Evolutionary conservation across 2,113 vertebrate genomes (phyloP), one percentile per base, ranked within the genome.

Genomic region (Rhinogobius similis): DNA sequence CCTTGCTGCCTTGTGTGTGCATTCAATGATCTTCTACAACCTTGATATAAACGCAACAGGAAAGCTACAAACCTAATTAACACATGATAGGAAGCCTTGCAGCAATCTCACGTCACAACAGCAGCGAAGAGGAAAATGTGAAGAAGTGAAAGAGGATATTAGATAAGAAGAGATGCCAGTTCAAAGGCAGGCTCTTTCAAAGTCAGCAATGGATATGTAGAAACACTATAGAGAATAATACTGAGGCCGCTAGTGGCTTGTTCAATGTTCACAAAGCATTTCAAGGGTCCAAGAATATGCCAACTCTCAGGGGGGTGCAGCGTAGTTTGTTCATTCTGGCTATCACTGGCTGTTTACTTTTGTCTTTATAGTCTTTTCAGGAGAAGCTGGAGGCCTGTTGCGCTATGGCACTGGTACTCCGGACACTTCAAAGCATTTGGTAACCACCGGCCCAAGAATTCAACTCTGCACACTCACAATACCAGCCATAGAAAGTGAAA

Each of bases 381-480:
- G 68, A 68, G 64, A 73, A 77, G 68, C 75, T 46, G 73, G 76
- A 74, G 83, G 78, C 79, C 77, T 82, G 82, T 86, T 86, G 78
- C 81, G 85, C 77, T 64, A 20, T 76, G 75, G 78, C 76, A 82
- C 76, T 76, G 72, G 75, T 83, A 68, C 77, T 87, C 82, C 69
- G 87, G 69, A 75, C 76, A 91, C 89, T 90, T 93, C 89, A 93
- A 93, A 93, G 91, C 83, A 78, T 79, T 67, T 89, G 83, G 90
- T 91, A 90, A 91, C 92, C 88, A 90, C 86, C 90, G 85, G 78
- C 82, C 82, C 72, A 89, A 86, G 91, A 92, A 94, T 93, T 84
- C 72, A 89, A 81, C 55, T 75, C 64, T 41, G 12, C 21, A 63
- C 29, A 43, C 38, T 10, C 36, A 44, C 24, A 24, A 38, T 53